Base-by-base conservation (phyloP, 2,888 invertebrate species). In the Galeruca laticollis region DNA sequence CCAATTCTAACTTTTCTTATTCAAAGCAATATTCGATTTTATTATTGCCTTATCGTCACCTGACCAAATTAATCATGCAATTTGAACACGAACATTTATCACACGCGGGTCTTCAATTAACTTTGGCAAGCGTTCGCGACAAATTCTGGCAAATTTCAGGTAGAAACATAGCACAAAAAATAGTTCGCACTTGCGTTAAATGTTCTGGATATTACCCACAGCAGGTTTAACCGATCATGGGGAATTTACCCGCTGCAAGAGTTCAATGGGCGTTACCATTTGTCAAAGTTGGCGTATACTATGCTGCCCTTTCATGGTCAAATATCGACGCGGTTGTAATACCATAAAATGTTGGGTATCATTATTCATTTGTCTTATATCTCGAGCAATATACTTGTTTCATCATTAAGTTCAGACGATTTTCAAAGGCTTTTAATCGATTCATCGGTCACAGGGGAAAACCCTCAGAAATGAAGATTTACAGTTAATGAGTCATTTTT, bases 81-180 rank as follows among this genome's bases (percentile, higher is more conserved):
- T 10, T 66, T 21, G 60, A 74, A 60, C 78, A 77, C 62, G 9
- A 65, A 18, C 52, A 52, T 26, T 63, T 73, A 21, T 57, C 74
- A 20, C 74, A 78, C 51, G 71, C 70, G 4, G 76, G 78, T 18
- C 70, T 70, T 26, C 70, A 74, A 49, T 54, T 52, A 43, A 59
- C 71, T 8, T 57, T 77, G 52, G 62, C 73, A 21, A 63, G 72
- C 11, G 13, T 79, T 13, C 49, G 76, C 20, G 67, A 77, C 51
- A 60, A 71, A 61, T 78, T 72, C 72, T 78, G 77, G 77, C 72
- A 73, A n/a, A 43, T 76, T 9, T 52, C 66, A 2, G 77, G 73
- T 33, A 47, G 74, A 31, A 65, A 68, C 51, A 61, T 75, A 51
- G 63, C 69, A n/a, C 71, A 67, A 70, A 47, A 70, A 52, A 64